Base-by-base conservation (phyloP, 2,888 invertebrate genomes). In the Eurytoma adleriae region DNA sequence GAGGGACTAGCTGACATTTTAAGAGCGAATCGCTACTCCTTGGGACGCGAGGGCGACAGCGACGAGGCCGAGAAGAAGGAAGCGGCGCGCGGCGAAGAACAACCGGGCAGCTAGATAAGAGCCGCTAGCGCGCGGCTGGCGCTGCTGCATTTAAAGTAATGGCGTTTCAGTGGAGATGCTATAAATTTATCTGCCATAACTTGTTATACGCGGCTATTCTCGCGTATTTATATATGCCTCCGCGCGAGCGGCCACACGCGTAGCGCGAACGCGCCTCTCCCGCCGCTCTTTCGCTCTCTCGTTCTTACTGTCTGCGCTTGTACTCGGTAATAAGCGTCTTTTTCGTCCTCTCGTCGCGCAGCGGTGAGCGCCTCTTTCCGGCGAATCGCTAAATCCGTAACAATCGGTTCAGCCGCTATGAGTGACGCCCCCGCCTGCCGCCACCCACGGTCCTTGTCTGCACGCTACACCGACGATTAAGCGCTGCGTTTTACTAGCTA, bases 181-280 rank as follows among this genome's bases (percentile, higher is more conserved):
- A 90, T 91, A 91, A 91, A 91, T 90, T 91, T 90, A 91, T 91
- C 90, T 89, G 90, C 90, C 90, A 90, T 90, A 91, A 91, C 90
- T 91, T 91, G 90, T 90, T 90, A 90, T 90, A 89, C 88, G 90
- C 87, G 87, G 88, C 88, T 88, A 88, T 90, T 89, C 89, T 90
- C 90, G 90, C 88, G 90, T 90, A 90, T 90, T 90, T 90, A 89
- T 90, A 90, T 86, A 88, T 89, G 87, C 87, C 86, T 88, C 89
- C 89, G 88, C 89, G 88, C 89, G 88, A 87, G 67, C 87, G 88
- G 83, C 85, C 83, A 84, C 82, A 82, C 82, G 79, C 80, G 27
- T 83, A 84, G 83, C 79, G n/a, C 54, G 54, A 54, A 40, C 62
- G 16, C 20, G 30, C 20, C 52, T 64, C 69, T 52, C 62, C 40